A percentile compares a stretch with the other conserved stretches of the same genome.
These are phyloP conservation scores for Cynopterus sphinx DNA, from an alignment of 2,797 vertebrate species.

Conservation along the genomic window DNA sequence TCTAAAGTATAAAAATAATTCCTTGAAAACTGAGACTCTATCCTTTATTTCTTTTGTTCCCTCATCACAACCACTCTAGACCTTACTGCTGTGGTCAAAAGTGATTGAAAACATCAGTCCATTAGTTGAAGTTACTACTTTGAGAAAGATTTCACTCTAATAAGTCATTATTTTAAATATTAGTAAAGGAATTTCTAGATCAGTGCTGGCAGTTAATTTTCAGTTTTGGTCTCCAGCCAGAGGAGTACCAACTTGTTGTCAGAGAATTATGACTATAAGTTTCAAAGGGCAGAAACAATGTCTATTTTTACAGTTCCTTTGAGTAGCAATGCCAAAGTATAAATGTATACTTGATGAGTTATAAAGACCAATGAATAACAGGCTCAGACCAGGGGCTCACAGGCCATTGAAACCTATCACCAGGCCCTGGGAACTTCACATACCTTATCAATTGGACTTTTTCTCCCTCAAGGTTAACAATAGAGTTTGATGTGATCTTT, in stretches of 20 bases:
- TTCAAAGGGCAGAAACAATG: slow-evolving; percentile 10
- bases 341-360: neutral
- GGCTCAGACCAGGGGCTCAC: neutral
- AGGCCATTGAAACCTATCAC: neutral
- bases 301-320: neutral
- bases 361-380: neutral
- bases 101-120: neutral
- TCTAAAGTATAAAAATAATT: neutral
- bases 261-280: slow-evolving; percentile 34
- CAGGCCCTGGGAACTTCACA: accelerated
- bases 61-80: neutral
- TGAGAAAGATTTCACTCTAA: neutral
- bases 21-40: neutral
- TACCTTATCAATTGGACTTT: neutral
- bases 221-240: slow-evolving; percentile 32
- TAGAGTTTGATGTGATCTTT: neutral
- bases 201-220: slow-evolving; percentile 32
- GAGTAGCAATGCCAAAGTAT: neutral
- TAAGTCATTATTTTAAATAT: slow-evolving; percentile 36
- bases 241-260: neutral
- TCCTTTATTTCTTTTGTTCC: neutral
- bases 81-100: neutral
- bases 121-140: slow-evolving; percentile 34
- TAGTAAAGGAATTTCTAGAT: neutral
- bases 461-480: neutral